These are phyloP conservation scores for Megaleporinus macrocephalus DNA, from an alignment of 2,113 vertebrate species.

Conservation along the genomic window DNA sequence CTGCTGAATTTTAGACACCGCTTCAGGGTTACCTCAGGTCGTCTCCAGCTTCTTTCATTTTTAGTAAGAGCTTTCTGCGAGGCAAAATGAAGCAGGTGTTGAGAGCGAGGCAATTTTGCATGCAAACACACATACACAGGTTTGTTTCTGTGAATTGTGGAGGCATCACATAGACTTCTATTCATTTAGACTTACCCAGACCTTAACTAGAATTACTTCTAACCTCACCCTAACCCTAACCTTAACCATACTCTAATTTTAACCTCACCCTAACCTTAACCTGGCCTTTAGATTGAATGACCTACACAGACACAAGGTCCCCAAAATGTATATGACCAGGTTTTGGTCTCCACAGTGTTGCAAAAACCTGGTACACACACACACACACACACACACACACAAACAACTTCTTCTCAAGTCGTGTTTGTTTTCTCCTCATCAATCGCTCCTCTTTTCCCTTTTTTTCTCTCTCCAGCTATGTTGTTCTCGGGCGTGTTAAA, in stretches of 20 bases:
- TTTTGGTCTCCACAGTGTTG: too few species aligned
- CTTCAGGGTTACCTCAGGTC: conserved; percentile 33
- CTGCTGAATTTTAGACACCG: conserved; percentile 6
- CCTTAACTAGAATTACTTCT: too few species aligned
- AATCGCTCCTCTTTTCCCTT: conserved; percentile 27
- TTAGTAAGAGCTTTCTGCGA: conserved; percentile 36
- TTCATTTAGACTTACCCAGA: too few species aligned
- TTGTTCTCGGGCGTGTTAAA: conserved; percentile 43
- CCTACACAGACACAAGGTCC: neutral
- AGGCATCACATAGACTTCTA: too few species aligned
- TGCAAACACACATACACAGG: conserved; percentile 8
- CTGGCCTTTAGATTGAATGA: too few species aligned
- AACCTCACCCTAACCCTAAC: too few species aligned
- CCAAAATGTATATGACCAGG: too few species aligned
- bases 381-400: neutral
- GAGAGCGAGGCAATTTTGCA: conserved; percentile 24
- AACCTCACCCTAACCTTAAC: too few species aligned
- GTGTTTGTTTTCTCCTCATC: neutral
- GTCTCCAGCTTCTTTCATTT: conserved; percentile 23
- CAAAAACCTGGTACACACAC: too few species aligned
- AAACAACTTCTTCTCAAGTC: neutral
- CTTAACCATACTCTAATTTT: too few species aligned
- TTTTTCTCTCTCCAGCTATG: conserved; percentile 20
- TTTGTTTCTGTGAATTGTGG: too few species aligned
- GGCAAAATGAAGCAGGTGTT: conserved; percentile 46